Conservation (phyloP, 2,113 vertebrate genomes). For the Ceratotherium simum region DNA sequence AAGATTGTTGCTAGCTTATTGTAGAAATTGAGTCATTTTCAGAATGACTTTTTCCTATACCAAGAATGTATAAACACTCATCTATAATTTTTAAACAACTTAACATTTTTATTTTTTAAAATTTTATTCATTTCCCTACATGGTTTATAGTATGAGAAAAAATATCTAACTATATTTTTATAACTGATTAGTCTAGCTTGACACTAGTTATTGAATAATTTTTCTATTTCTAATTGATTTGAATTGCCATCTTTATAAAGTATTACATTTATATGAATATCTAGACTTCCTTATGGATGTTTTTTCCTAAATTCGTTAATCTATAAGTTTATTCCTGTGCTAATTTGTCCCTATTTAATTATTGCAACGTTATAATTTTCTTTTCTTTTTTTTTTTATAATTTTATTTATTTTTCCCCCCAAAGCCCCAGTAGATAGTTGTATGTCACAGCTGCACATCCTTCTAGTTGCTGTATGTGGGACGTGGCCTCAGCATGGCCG, state of each 20-base stretch:
- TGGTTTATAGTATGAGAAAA: not conserved
- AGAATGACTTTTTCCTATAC: not conserved
- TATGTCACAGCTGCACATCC: too few relatives aligned
- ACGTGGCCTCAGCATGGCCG: too few relatives aligned
- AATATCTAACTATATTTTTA: not conserved
- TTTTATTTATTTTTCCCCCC: too few relatives aligned
- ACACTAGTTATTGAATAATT: not conserved
- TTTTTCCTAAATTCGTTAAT: not conserved
- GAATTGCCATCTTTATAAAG: constrained; percentile 19
- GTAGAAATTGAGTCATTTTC: not conserved
- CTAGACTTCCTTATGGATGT: not conserved
- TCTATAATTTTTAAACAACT: not conserved
- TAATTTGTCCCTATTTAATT: constrained; percentile 44
- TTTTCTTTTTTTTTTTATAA: too few relatives aligned
- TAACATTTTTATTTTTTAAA: not conserved
- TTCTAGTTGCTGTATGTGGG: too few relatives aligned
- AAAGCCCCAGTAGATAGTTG: too few relatives aligned
- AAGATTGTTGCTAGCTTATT: not conserved
- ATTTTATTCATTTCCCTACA: not conserved
- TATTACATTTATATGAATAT: not conserved
- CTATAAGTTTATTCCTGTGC: not conserved
- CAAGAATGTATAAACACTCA: not conserved
- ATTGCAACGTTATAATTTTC: constrained; percentile 40
- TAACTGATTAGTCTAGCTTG: not conserved
- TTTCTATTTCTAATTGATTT: constrained; percentile 37